Conservation (phyloP, 2,888 invertebrate genomes). For the Dysmachus trigonus region DNA sequence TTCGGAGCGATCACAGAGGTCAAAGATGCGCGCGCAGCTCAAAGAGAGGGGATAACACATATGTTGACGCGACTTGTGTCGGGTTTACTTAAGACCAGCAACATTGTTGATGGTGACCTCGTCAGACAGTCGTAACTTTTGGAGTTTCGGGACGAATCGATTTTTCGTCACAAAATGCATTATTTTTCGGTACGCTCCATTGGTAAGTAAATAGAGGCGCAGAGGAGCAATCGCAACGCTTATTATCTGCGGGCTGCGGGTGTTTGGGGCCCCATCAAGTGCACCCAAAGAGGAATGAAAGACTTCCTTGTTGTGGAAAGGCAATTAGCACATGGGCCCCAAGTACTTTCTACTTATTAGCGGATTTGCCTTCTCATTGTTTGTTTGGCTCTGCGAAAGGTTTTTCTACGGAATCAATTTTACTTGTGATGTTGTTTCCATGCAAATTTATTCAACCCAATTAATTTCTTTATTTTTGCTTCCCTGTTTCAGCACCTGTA, state of each 20-base stretch:
- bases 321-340: conserved; percentile 5
- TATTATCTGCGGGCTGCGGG: background rate
- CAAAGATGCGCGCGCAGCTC: background rate
- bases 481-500: background rate
- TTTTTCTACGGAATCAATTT: background rate
- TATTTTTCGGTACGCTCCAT: background rate
- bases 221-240: background rate
- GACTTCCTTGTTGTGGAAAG: background rate
- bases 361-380: background rate
- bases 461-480: background rate
- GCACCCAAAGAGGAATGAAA: background rate
- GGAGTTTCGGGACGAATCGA: background rate
- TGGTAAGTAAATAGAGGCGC: background rate
- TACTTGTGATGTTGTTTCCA: background rate
- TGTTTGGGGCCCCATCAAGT: background rate
- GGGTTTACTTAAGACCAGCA: background rate
- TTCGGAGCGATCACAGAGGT: background rate
- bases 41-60: too few relatives aligned
- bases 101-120: background rate
- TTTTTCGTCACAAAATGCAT: background rate
- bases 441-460: background rate
- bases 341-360: conserved; percentile 31
- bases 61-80: background rate
- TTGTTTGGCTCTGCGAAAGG: background rate
- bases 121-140: background rate